A percentile compares a stretch with the other conserved stretches of the same genome.
These are phyloP conservation scores for Pangasianodon gigas DNA, from an alignment of 2,113 vertebrate genomes.

Conservation along the genomic window DNA sequence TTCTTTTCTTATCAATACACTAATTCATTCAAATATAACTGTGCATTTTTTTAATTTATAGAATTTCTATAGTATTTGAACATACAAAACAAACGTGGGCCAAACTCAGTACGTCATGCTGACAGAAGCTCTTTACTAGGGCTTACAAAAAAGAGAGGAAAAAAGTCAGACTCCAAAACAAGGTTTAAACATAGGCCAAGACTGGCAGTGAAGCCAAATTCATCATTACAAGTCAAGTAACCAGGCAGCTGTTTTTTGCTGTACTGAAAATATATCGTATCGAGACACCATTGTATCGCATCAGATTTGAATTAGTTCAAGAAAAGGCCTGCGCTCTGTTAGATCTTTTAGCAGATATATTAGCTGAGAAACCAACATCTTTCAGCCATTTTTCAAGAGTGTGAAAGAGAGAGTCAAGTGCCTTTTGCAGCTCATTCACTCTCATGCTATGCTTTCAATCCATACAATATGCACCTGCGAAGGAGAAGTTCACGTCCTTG, in stretches of 20 bases:
- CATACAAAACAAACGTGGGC: neutral
- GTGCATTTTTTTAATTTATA: neutral
- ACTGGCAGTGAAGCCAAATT: neutral
- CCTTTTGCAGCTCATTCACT: neutral
- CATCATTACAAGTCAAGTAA: neutral
- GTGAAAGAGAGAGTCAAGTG: neutral
- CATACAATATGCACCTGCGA: neutral
- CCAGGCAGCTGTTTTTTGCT: neutral
- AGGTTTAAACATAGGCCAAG: neutral
- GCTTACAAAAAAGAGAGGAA: neutral
- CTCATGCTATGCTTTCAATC: constrained; percentile 1
- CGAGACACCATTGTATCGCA: neutral
- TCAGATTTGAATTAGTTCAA: neutral
- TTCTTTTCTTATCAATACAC: too few species aligned
- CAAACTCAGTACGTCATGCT: neutral
- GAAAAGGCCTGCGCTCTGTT: neutral
- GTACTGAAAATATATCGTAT: neutral
- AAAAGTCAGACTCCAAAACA: neutral
- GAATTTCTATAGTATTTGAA: neutral
- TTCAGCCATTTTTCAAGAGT: constrained; percentile 31
- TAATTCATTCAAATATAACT: neutral
- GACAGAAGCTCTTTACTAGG: neutral
- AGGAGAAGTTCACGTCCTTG: constrained; percentile 6
- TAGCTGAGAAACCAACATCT: neutral
- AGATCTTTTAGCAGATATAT: neutral